Conservation (phyloP, 1,140 invertebrate species). For the Zophobas atratus region DNA sequence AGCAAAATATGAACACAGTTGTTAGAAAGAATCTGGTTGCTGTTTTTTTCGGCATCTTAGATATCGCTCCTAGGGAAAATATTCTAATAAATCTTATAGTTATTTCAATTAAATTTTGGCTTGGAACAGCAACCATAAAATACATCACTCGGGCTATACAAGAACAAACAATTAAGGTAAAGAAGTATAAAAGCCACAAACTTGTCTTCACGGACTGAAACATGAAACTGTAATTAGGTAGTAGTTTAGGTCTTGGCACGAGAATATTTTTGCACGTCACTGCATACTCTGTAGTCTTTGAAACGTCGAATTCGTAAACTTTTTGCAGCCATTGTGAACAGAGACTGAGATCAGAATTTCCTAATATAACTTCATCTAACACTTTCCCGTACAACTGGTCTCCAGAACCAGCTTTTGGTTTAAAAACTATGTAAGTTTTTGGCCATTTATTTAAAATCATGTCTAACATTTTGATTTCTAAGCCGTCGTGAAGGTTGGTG, state of each 20-base stretch:
- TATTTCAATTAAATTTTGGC: not conserved
- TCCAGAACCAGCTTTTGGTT: not conserved
- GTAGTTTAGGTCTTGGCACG: constrained; percentile 11
- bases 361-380: not conserved
- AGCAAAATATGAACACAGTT: constrained; percentile 6
- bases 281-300: constrained; percentile 16
- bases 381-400: not conserved
- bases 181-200: constrained; percentile 10
- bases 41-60: not conserved
- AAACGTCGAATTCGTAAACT: constrained; percentile 11
- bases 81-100: not conserved
- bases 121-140: no score
- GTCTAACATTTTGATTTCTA: constrained; percentile 23
- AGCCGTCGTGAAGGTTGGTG: not conserved
- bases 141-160: not conserved
- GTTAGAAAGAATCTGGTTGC: not conserved
- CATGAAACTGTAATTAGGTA: constrained; percentile 24
- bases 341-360: constrained; percentile 1
- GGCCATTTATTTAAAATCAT: constrained; percentile 24
- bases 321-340: constrained; percentile 2
- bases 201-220: not conserved
- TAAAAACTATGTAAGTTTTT: constrained; percentile 2
- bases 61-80: constrained; percentile 7
- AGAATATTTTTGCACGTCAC: not conserved
- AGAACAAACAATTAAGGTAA: constrained; percentile 2